phyloP scores from a whole-genome alignment of 2,113 vertebrate genomes.

The Arizona elegans region DNA sequence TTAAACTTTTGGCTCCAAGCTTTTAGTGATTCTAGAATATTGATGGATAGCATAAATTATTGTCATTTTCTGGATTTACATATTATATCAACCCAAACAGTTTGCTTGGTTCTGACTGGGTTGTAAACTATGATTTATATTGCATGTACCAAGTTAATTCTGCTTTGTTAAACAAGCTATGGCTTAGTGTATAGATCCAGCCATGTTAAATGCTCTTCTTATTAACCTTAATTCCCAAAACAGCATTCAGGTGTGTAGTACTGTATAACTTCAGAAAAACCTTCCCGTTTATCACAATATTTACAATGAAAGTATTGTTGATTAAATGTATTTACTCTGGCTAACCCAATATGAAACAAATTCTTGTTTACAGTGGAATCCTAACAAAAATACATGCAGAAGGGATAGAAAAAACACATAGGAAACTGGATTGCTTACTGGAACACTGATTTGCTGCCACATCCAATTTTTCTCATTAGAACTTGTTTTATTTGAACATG shows the following conservation, averaged over 20 bases:
- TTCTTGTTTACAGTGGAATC: constrained; percentile 75
- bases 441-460: constrained; percentile 71
- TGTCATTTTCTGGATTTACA: background rate
- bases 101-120: background rate
- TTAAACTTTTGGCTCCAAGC: background rate
- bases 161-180: background rate
- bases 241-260: constrained; percentile 54
- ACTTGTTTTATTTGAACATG: constrained; percentile 78
- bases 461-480: constrained; percentile 80
- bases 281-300: constrained; percentile 67
- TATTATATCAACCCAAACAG: background rate
- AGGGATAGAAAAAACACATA: constrained; percentile 72
- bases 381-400: constrained; percentile 68
- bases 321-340: constrained; percentile 77
- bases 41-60: background rate
- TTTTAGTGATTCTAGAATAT: background rate
- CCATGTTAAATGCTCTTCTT: background rate
- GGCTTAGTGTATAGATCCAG: background rate
- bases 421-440: constrained; percentile 69
- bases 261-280: constrained; percentile 41
- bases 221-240: constrained; percentile 39
- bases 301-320: constrained; percentile 72
- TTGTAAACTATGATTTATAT: background rate
- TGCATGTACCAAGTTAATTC: background rate
- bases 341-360: constrained; percentile 75